These are phyloP conservation scores for Oxyura jamaicensis DNA, from an alignment of 2,113 vertebrate genomes.

Conservation along the genomic window DNA sequence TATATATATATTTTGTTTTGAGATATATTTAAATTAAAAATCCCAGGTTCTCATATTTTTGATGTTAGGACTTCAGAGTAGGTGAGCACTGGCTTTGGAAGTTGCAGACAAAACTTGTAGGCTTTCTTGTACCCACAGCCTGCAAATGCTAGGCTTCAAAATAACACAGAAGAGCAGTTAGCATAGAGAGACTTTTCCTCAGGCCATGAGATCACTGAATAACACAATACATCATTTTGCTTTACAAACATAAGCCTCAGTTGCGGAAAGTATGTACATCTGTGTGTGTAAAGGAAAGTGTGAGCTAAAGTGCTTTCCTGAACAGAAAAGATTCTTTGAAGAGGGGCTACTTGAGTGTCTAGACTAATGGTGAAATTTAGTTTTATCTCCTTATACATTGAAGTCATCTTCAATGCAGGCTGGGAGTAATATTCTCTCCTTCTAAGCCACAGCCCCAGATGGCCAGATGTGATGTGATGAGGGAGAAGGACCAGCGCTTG, in stretches of 20 bases:
- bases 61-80: not conserved
- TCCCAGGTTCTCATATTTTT: not conserved
- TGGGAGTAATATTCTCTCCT: not conserved
- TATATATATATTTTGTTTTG: not conserved
- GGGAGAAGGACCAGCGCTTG: not conserved
- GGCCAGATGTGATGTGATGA: not conserved
- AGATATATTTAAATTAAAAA: not conserved
- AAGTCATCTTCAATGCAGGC: not conserved
- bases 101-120: not conserved
- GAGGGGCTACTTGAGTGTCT: rapidly evolving
- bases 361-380: not conserved
- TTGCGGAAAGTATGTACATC: not conserved
- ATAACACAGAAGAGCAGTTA: not conserved
- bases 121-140: not conserved
- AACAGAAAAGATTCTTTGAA: not conserved
- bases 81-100: not conserved
- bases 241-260: not conserved
- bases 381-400: not conserved
- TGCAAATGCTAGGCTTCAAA: not conserved
- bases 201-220: not conserved
- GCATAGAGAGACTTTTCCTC: not conserved
- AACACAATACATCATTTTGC: not conserved
- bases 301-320: not conserved
- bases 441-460: not conserved
- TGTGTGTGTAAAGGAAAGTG: not conserved